phyloP scores from a whole-genome alignment of 2,113 vertebrate genomes.

The Anthoscopus minutus region DNA sequence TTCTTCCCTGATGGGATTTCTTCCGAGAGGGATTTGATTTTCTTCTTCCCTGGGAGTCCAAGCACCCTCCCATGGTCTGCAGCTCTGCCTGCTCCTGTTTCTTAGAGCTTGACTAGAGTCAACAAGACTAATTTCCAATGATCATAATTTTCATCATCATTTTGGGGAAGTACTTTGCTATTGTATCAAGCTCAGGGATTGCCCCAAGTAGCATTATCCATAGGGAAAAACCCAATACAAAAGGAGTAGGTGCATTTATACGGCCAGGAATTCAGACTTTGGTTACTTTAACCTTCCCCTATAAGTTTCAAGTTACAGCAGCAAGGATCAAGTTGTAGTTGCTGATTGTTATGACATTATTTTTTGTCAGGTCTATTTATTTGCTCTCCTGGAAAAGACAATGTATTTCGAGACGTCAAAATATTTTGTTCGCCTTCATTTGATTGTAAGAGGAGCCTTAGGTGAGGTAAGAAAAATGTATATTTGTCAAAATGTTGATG shows the following conservation, averaged over 20 bases:
- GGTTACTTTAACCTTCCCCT: conserved; percentile 20
- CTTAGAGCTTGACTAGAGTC: not conserved
- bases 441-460: not conserved
- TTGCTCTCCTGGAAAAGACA: not conserved
- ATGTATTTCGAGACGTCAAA: not conserved
- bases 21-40: not conserved
- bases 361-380: conserved; percentile 49
- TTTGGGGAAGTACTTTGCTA: not conserved
- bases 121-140: not conserved
- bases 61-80: not conserved
- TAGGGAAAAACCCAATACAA: not conserved
- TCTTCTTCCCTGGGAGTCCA: not conserved
- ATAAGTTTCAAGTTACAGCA: conserved; percentile 8
- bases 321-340: not conserved
- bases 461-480: not conserved
- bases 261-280: not conserved
- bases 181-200: not conserved
- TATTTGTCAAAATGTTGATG: not conserved
- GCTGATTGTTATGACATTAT: conserved; percentile 45
- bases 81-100: not conserved
- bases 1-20: not conserved
- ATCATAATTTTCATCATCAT: not conserved
- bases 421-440: conserved; percentile 36
- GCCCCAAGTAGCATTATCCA: not conserved
- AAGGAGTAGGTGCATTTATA: not conserved